These are phyloP conservation scores for Gadus chalcogrammus DNA, from an alignment of 2,113 vertebrate species.

Conservation along the genomic window DNA sequence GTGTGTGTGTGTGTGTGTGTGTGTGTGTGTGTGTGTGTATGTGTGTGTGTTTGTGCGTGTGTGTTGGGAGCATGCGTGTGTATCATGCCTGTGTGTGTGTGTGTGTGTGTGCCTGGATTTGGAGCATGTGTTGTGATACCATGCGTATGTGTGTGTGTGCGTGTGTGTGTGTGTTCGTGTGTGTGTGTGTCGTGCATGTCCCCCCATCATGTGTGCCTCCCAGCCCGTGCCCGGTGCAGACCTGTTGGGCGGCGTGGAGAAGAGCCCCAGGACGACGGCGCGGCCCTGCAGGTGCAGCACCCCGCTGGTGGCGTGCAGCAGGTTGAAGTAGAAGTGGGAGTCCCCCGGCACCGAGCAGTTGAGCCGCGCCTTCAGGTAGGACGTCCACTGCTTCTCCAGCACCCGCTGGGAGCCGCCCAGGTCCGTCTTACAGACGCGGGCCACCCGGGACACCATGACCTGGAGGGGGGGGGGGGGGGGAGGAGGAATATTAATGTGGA, in stretches of 20 bases:
- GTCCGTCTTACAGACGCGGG: slow-evolving; percentile 92
- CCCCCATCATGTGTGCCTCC: no score
- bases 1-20: no score
- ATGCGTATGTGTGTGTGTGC: no score
- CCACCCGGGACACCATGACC: slow-evolving; percentile 95
- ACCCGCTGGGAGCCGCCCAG: slow-evolving; percentile 92
- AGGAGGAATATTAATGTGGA: neutral
- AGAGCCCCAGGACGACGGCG: slow-evolving; percentile 86
- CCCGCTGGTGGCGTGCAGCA: slow-evolving; percentile 86
- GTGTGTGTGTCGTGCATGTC: no score
- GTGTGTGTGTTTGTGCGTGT: no score
- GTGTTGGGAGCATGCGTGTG: no score
- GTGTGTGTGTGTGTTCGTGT: no score
- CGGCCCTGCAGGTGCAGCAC: slow-evolving; percentile 87
- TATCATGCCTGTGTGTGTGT: no score
- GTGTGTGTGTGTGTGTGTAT: no score
- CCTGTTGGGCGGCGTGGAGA: slow-evolving; percentile 96
- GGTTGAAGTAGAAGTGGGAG: slow-evolving; percentile 97
- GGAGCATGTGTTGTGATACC: no score
- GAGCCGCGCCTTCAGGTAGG: slow-evolving; percentile 93
- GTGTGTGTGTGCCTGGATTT: no score
- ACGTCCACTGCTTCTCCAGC: slow-evolving; percentile 97
- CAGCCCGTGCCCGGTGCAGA: slow-evolving; percentile 43
- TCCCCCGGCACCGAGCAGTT: slow-evolving; percentile 97
- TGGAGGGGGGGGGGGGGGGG: slow-evolving; percentile 36